Percentiles rank a stretch among this genome's conserved stretches.
Conservation (phyloP, 2,113 vertebrate genomes). For the Myotis brandtii region DNA sequence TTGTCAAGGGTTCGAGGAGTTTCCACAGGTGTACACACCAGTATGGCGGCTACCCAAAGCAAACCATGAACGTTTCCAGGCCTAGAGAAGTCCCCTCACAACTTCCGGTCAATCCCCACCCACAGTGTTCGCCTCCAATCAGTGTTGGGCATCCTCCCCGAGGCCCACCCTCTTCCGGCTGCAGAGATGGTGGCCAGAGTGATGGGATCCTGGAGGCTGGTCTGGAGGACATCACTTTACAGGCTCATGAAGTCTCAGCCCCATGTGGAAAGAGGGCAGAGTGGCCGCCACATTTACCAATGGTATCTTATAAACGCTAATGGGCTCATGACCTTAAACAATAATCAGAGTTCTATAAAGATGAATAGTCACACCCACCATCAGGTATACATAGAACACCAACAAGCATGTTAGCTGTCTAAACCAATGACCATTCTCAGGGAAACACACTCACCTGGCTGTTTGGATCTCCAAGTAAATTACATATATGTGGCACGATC, state of each 20-base stretch:
- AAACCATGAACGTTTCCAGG: neutral
- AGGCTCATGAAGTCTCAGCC: neutral
- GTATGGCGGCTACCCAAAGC: neutral
- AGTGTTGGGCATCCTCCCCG: neutral
- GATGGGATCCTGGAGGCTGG: neutral
- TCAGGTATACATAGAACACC: neutral
- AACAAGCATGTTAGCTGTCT: neutral
- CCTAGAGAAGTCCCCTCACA: neutral
- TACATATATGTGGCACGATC: conserved; percentile 99
- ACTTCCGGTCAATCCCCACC: no score
- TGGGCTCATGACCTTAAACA: no score
- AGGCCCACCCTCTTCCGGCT: neutral
- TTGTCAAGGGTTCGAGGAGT: neutral
- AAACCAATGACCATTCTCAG: neutral
- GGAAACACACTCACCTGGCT: conserved; percentile 92
- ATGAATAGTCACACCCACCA: neutral
- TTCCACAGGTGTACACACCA: neutral
- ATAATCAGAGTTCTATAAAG: neutral
- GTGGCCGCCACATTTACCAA: neutral
- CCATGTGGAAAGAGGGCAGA: neutral
- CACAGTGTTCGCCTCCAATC: neutral
- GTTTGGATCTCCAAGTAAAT: conserved; percentile 97
- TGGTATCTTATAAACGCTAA: neutral
- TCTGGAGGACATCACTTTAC: neutral
- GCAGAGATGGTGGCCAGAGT: neutral